Percentiles rank a stretch among this genome's conserved stretches.
phyloP scores from a whole-genome alignment of 2,888 invertebrate genomes.

The Harpagoxenus sublaevis region DNA sequence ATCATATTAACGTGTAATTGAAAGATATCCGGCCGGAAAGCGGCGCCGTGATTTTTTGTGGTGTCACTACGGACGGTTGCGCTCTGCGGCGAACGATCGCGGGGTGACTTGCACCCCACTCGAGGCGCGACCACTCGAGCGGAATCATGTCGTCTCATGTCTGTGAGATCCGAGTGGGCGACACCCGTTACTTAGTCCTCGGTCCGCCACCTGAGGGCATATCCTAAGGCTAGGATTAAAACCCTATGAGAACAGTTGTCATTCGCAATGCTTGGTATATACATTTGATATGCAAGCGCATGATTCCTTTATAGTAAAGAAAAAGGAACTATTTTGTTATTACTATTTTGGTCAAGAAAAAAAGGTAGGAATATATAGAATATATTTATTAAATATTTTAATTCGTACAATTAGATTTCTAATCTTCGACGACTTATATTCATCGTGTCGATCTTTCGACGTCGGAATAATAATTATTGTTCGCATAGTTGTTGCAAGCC shows the following conservation, averaged over 20 bases:
- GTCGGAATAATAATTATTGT: background rate
- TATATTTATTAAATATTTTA: conserved; percentile 1
- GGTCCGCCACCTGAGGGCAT: conserved; percentile 4
- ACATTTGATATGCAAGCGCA: background rate
- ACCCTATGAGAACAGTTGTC: background rate
- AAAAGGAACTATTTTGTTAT: background rate
- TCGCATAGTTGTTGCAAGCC: conserved; percentile 4
- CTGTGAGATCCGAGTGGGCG: conserved; percentile 13
- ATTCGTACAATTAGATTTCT: conserved; percentile 2
- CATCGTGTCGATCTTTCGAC: background rate
- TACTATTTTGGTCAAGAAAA: background rate
- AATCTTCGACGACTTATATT: background rate
- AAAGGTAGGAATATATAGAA: background rate
- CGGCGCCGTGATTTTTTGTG: conserved; percentile 82
- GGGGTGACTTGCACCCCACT: conserved; percentile 84
- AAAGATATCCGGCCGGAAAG: conserved; percentile 85
- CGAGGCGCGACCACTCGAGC: conserved; percentile 45
- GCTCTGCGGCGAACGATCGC: conserved; percentile 82
- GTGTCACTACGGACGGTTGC: conserved; percentile 79
- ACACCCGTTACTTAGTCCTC: conserved; percentile 28
- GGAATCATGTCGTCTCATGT: conserved; percentile 49
- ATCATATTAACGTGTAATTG: conserved; percentile 86
- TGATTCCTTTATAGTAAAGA: background rate
- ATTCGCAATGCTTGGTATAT: background rate
- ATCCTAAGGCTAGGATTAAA: background rate